Evolutionary conservation across 1,140 invertebrate genomes (phyloP), one percentile per base, ranked within the genome.

Genomic region (Anoplophora glabripennis): DNA sequence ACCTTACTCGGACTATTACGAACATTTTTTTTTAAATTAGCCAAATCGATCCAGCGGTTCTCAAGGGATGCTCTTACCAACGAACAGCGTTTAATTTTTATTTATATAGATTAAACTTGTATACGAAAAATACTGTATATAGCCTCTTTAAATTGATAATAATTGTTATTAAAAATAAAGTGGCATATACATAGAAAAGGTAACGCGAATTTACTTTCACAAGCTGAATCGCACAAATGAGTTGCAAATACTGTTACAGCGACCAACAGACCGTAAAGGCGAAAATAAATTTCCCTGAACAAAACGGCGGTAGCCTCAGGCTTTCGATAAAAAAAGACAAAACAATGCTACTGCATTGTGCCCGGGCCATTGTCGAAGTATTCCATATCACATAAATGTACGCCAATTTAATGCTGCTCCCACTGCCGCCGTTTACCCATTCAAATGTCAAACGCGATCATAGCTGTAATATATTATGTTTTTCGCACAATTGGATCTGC

Each of bases 381-480:
- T 44, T 54, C 41, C 52, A 54, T 54, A 54, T 42, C 38, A 21
- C 40, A 44, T 54, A 40, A 54, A 54, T 44, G 52, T 54, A 54
- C 52, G 38, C 11, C 52, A 40, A 44, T 54, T 54, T 54, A 34
- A 41, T 44, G 52, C 33, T 41, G 21, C 18, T 12, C 47, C 12
- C 49, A 52, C 14, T 21, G 21, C 52, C 52, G 52, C 38, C 52
- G 38, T 33, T 44, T 44, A 17, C 38, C 52, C 37, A 54, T 54
- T 54, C 52, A 54, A 54, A 54, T 33, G 52, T 54, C 52, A 54
- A 54, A 54, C 52, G 12, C 52, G 52, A 54, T 54, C 52, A 44
- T 54, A 54, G 52, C 11, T 21, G 41, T 40, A 44, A 54, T 54
- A 54, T 54, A 45, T 54, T 44, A 54, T 12, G 40, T 54, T 54